phyloP scores from a whole-genome alignment of 2,797 vertebrate genomes.

The Gobio occitaniae region DNA sequence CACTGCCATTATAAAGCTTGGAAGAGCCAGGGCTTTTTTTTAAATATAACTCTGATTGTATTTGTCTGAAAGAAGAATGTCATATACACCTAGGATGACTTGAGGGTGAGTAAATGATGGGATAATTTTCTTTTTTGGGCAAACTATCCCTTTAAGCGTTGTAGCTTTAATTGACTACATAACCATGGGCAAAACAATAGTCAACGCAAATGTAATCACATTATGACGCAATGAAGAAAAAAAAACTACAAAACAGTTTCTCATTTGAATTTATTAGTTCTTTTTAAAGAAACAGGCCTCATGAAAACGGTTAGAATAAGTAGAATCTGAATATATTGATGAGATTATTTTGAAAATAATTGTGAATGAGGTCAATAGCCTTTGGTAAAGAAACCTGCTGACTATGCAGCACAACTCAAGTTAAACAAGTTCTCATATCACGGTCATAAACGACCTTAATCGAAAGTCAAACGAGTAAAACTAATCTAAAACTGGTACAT shows the following conservation, averaged over 20 bases:
- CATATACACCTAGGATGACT: too few species aligned
- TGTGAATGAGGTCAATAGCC: background rate
- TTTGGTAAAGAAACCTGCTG: background rate
- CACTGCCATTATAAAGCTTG: too few species aligned
- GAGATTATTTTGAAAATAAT: background rate
- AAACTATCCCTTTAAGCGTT: too few species aligned
- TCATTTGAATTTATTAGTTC: too few species aligned
- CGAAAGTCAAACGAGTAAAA: background rate
- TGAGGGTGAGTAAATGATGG: too few species aligned
- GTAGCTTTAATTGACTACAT: background rate
- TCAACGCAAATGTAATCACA: background rate
- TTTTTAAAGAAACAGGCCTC: too few species aligned
- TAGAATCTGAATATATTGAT: background rate
- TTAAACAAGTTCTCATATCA: background rate
- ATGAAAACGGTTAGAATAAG: too few species aligned
- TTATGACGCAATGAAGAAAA: background rate
- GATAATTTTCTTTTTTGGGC: too few species aligned
- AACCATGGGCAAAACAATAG: background rate
- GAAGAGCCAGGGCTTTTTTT: too few species aligned
- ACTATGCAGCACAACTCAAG: background rate
- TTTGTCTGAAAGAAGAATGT: too few species aligned
- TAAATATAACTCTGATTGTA: too few species aligned
- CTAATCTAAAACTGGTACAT: background rate
- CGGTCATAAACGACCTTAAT: background rate
- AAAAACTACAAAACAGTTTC: background rate